Evolutionary conservation across 2,113 vertebrate genomes (phyloP).

Genomic region (Vimba vimba): DNA sequence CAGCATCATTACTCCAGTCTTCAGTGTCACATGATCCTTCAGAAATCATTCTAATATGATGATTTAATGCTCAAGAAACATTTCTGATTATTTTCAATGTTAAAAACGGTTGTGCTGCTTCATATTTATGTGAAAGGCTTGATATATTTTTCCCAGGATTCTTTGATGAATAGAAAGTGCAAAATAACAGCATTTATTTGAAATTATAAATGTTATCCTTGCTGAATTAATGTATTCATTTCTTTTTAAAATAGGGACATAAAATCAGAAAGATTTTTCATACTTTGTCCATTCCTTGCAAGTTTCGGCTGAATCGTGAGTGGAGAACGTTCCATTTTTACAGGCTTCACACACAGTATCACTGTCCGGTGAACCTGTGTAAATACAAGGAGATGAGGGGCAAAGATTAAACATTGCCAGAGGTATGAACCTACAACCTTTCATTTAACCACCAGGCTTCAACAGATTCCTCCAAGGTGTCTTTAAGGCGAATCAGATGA

Average conservation of each 20-base stretch:
- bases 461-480: too few relatives aligned
- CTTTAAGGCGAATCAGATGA: too few relatives aligned
- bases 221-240: not conserved
- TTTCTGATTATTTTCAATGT: too few relatives aligned
- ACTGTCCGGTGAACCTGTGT: not conserved
- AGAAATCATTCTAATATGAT: too few relatives aligned
- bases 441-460: not conserved
- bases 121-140: not conserved
- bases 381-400: not conserved
- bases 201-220: not conserved
- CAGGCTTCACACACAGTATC: not conserved
- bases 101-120: too few relatives aligned
- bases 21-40: too few relatives aligned
- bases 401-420: not conserved
- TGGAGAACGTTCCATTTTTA: not conserved
- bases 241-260: not conserved
- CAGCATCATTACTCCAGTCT: too few relatives aligned
- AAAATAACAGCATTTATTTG: not conserved
- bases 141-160: not conserved
- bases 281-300: constrained; percentile 6
- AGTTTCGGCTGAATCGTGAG: not conserved
- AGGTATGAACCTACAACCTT: not conserved
- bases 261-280: not conserved
- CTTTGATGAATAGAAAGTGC: not conserved
- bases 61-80: too few relatives aligned